A percentile compares a stretch with the other conserved stretches of the same genome.
phyloP scores from a whole-genome alignment of 2,113 vertebrate genomes.

The Epinephelus fuscoguttatus region DNA sequence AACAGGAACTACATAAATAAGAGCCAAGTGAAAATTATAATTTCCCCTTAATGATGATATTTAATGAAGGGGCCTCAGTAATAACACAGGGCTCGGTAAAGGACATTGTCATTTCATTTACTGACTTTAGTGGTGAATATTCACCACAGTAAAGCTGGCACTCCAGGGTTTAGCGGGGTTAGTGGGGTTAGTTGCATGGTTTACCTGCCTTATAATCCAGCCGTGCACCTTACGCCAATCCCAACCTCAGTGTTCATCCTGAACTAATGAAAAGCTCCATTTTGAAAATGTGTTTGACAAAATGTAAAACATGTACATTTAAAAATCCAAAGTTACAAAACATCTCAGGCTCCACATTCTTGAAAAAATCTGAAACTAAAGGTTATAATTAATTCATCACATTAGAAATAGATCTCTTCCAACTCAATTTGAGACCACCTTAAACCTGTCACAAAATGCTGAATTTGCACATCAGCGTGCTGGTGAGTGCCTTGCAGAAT shows the following conservation, averaged over 20 bases:
- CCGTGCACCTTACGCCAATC: neutral
- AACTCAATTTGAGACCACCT: neutral
- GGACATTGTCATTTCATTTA: no score
- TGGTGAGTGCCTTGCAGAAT: neutral
- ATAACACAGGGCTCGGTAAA: no score
- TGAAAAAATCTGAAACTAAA: neutral
- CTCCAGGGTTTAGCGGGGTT: neutral
- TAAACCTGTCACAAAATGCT: neutral
- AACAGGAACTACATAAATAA: no score
- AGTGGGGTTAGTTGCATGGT: neutral
- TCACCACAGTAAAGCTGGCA: neutral
- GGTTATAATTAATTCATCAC: neutral
- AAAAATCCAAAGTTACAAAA: neutral
- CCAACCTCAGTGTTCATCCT: neutral
- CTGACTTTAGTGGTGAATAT: neutral
- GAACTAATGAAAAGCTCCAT: neutral
- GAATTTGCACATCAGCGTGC: conserved; percentile 5
- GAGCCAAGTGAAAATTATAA: no score
- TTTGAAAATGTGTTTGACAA: neutral
- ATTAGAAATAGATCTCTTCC: neutral
- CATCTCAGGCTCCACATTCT: neutral
- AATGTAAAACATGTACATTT: neutral
- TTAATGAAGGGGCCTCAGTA: no score
- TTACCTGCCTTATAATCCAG: neutral
- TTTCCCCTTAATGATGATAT: no score